A percentile compares a stretch with the other conserved stretches of the same genome.
Conservation (phyloP, 2,888 invertebrate species). For the Eucriotettix oculatus region DNA sequence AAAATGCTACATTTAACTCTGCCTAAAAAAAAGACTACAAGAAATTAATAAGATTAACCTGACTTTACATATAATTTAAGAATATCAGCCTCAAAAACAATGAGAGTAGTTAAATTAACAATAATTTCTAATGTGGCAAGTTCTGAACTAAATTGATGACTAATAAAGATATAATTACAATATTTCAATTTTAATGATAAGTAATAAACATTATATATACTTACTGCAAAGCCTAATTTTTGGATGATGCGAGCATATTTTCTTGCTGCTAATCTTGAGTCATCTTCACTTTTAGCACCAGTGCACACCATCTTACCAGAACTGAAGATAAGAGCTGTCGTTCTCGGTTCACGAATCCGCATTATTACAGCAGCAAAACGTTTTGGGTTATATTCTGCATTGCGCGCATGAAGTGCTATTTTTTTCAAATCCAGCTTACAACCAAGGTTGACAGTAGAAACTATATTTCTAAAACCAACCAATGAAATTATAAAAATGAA, state of each 20-base stretch:
- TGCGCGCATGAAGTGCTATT: conserved; percentile 92
- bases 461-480: conserved; percentile 64
- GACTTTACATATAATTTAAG: no score
- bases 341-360: conserved; percentile 62
- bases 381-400: conserved; percentile 98
- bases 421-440: conserved; percentile 92
- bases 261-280: conserved; percentile 58
- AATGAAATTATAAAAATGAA: background rate
- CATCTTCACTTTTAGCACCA: conserved; percentile 70
- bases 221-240: conserved; percentile 55
- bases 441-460: conserved; percentile 90
- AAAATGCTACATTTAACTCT: no score
- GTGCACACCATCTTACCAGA: conserved; percentile 82
- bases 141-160: no score
- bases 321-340: conserved; percentile 67
- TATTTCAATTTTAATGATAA: no score
- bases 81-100: no score
- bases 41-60: no score
- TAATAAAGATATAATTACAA: no score
- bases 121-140: no score
- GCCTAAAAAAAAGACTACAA: no score
- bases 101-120: no score
- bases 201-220: conserved; percentile 14
- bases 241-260: conserved; percentile 72
- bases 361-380: conserved; percentile 98